Base-by-base conservation (phyloP, 2,797 vertebrate genomes). In the Siniperca obscura region DNA sequence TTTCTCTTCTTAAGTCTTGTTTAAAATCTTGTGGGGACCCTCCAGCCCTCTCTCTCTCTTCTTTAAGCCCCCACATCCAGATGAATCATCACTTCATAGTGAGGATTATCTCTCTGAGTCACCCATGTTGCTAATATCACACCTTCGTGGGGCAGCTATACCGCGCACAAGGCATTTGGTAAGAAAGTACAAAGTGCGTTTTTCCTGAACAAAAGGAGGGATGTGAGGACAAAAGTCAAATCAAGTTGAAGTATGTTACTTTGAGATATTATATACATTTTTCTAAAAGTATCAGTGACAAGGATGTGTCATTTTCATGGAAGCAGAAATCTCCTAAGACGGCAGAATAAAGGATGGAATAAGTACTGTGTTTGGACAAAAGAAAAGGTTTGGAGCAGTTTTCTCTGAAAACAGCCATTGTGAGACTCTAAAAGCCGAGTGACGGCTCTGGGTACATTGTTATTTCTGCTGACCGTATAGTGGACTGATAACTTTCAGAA, bases 21-120 rank as follows among this genome's bases (percentile, higher is more conserved):
- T 86, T 80, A 30, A 90, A 92, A 78, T 76, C 80, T 78, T 64
- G 44, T 3, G 7, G 70, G 66, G 70, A 74, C 75, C 66, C 73
- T 73, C 17, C 34, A 11, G 17, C 62, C 14, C 57, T 38, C 52
- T 55, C 70, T 57, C n/a, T 60, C 22, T 64, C 68, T 46, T 30
- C 78, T 78, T 76, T 77, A 76, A 89, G 48, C 79, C 55, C 55
- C 67, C 74, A 67, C 76, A 86, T 86, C 52, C 70, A 76, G 74
- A 83, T 90, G 86, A 90, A 81, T 92, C 89, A 86, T 90, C 79
- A 85, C 78, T 83, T 91, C 78, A 86, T 13, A 44, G 79, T n/a
- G 76, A 74, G 81, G 89, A 93, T 89, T 85, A 88, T 87, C 88
- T 90, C 57, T 76, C 76, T 46, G 80, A 86, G 65, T 87, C 83